These are phyloP conservation scores for Arrhopalites spinosus DNA, from an alignment of 2,888 invertebrate species.

Conservation along the genomic window DNA sequence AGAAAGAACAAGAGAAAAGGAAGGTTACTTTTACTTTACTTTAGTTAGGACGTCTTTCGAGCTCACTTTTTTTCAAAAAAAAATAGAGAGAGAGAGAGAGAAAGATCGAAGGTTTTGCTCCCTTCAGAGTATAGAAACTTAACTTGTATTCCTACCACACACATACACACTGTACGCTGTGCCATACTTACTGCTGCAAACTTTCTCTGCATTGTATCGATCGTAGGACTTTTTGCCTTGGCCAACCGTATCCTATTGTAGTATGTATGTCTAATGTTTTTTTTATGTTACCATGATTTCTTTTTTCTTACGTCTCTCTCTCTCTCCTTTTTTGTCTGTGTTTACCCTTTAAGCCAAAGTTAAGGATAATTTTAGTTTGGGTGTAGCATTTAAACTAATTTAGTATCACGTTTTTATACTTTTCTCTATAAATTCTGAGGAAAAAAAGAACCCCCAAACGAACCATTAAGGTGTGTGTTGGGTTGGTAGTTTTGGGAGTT, in stretches of 20 bases:
- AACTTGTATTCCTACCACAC: conserved; percentile 1
- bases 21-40: too few relatives aligned
- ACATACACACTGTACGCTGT: background rate
- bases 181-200: conserved; percentile 52
- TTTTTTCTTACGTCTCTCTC: conserved; percentile 23
- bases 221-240: conserved; percentile 39
- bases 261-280: background rate
- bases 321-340: conserved; percentile 14
- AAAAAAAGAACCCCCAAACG: background rate
- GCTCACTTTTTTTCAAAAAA: too few relatives aligned
- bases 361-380: background rate
- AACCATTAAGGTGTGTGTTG: background rate
- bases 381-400: background rate
- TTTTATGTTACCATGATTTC: conserved; percentile 3
- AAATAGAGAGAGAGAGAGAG: too few relatives aligned
- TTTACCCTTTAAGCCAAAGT: background rate
- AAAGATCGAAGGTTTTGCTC: conserved; percentile 19
- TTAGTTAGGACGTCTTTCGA: too few relatives aligned
- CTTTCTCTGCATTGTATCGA: conserved; percentile 57
- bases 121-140: background rate
- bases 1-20: too few relatives aligned
- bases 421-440: background rate
- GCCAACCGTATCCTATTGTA: conserved; percentile 6
- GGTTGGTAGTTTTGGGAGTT: background rate
- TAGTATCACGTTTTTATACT: background rate